Evolutionary conservation across 2,888 invertebrate genomes (phyloP).

Genomic region (Aporophyla nigra): DNA sequence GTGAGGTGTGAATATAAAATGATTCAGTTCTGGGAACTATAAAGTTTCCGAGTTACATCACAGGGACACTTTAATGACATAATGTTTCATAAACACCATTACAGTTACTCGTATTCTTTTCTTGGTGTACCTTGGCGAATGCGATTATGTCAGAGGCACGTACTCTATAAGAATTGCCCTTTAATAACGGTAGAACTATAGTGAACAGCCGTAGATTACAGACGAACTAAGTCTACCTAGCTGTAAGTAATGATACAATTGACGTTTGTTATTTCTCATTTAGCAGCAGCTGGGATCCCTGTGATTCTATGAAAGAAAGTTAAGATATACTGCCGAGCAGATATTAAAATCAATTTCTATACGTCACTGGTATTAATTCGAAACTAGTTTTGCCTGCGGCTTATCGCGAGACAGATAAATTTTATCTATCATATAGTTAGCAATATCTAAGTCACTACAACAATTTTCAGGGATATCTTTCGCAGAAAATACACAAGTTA

Average conservation of each 20-base stretch:
- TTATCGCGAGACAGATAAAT: constrained; percentile 14
- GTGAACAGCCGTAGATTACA: constrained; percentile 88
- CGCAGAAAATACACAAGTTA: neutral
- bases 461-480: neutral
- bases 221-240: constrained; percentile 84
- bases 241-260: constrained; percentile 89
- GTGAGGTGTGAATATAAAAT: constrained; percentile 82
- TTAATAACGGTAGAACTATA: constrained; percentile 87
- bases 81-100: constrained; percentile 70
- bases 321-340: constrained; percentile 2
- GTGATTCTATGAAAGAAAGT: constrained; percentile 23
- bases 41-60: constrained; percentile 68
- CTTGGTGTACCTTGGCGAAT: constrained; percentile 78
- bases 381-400: constrained; percentile 15
- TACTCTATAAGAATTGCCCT: constrained; percentile 86
- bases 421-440: neutral
- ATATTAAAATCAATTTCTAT: constrained; percentile 35
- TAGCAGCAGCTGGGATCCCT: constrained; percentile 65
- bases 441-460: neutral
- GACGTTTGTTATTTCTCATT: constrained; percentile 81
- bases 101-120: constrained; percentile 77
- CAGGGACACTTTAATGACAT: constrained; percentile 69
- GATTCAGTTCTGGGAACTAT: constrained; percentile 74
- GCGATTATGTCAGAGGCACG: constrained; percentile 86
- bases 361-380: constrained; percentile 26